phyloP scores from a whole-genome alignment of 2,797 vertebrate species.

The Smutsia gigantea region DNA sequence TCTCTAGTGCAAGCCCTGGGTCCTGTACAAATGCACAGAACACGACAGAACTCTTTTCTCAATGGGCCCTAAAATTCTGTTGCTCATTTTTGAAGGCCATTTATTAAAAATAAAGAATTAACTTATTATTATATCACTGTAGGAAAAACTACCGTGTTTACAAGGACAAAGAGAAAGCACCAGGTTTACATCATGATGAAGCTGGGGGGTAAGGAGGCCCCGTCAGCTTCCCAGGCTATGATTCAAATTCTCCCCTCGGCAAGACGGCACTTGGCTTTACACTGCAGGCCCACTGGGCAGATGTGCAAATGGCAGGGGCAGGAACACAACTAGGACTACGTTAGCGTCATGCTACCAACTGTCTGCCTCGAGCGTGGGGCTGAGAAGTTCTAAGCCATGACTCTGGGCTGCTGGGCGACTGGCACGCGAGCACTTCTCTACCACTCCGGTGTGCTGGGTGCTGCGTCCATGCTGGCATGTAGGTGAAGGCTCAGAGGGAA shows the following conservation, averaged over 20 bases:
- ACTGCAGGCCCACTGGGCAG: not conserved
- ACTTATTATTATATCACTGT: not conserved
- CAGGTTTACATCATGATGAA: not conserved
- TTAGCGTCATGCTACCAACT: not conserved
- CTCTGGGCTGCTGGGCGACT: not conserved
- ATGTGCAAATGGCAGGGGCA: not conserved
- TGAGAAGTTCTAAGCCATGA: not conserved
- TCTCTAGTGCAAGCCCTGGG: not conserved
- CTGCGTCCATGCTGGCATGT: not conserved
- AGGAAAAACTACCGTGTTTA: not conserved
- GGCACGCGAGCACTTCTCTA: not conserved
- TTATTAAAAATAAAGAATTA: not conserved
- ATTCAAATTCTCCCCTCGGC: not conserved
- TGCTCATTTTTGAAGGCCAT: not conserved
- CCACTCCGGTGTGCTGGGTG: not conserved
- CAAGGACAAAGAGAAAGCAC: not conserved
- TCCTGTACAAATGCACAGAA: not conserved
- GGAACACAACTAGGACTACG: not conserved
- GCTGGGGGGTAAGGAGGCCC: accelerated
- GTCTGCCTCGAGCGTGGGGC: not conserved
- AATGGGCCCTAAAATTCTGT: not conserved
- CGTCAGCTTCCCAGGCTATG: not conserved
- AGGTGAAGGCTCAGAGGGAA: not conserved
- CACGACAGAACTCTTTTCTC: not conserved
- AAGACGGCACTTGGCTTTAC: not conserved